A percentile compares a stretch with the other conserved stretches of the same genome.
Conservation (phyloP, 2,888 invertebrate species). For the Callinectes sapidus region DNA sequence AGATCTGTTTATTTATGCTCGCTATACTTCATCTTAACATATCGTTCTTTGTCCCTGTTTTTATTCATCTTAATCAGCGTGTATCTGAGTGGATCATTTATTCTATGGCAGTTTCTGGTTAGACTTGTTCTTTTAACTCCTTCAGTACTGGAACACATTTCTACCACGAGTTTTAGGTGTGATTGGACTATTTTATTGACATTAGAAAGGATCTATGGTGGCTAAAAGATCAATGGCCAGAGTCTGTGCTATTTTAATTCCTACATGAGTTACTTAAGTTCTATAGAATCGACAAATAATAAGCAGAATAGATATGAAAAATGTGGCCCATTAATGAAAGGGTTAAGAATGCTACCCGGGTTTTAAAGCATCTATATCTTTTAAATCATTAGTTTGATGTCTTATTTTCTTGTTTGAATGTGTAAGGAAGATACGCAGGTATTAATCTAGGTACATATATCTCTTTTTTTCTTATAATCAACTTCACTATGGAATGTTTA, state of each 20-base stretch:
- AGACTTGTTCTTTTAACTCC: no score
- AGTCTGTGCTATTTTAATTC: no score
- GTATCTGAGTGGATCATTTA: neutral
- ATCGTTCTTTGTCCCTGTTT: neutral
- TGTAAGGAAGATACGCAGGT: neutral
- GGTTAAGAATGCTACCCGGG: neutral
- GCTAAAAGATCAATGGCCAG: no score
- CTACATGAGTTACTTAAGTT: no score
- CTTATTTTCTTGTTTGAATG: neutral
- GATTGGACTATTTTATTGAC: no score
- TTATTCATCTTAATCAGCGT: conserved; percentile 3
- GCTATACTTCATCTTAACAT: neutral
- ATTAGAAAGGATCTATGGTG: neutral
- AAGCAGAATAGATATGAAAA: no score
- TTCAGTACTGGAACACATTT: neutral
- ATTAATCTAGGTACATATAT: no score
- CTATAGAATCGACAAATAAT: no score
- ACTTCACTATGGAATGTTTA: no score
- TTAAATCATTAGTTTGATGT: neutral
- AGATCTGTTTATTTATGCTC: neutral
- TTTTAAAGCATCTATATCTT: neutral
- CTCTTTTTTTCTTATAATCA: no score
- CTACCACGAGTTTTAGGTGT: neutral
- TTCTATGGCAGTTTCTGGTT: neutral
- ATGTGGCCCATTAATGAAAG: no score